phyloP scores from a whole-genome alignment of 2,888 invertebrate genomes.

The Pediacus dermestoides region DNA sequence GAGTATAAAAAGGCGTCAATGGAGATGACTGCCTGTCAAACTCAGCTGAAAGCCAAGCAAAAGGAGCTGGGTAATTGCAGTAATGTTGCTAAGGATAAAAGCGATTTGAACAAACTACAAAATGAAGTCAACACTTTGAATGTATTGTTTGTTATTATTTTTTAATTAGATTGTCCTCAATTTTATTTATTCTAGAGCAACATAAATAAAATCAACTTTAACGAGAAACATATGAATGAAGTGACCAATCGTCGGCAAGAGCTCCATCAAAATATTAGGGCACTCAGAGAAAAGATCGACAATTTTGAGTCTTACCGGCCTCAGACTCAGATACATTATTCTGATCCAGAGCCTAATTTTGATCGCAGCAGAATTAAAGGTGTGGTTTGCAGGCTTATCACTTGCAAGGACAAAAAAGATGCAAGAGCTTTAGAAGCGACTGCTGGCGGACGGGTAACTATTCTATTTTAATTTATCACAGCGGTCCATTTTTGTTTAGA shows the following conservation, averaged over 20 bases:
- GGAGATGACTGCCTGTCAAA: conserved; percentile 64
- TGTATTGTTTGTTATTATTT: too few relatives aligned
- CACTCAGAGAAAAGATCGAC: conserved; percentile 56
- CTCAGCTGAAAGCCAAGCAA: conserved; percentile 62
- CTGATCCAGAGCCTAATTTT: conserved; percentile 74
- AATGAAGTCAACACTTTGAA: conserved; percentile 56
- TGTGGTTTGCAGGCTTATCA: conserved; percentile 74
- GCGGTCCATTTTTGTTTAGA: too few relatives aligned
- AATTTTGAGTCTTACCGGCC: conserved; percentile 57
- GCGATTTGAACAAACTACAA: conserved; percentile 56
- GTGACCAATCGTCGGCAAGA: conserved; percentile 53
- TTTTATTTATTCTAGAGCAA: conserved; percentile 39
- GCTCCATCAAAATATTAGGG: conserved; percentile 56
- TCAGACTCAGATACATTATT: conserved; percentile 66
- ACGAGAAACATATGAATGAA: conserved; percentile 58
- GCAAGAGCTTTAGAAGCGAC: conserved; percentile 83
- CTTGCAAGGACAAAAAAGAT: conserved; percentile 66
- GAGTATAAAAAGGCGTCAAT: conserved; percentile 74
- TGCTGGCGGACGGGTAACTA: conserved; percentile 81
- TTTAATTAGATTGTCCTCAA: conserved; percentile 12
- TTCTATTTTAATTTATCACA: too few relatives aligned
- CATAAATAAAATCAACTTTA: conserved; percentile 56
- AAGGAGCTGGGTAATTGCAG: conserved; percentile 65
- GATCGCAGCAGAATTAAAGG: conserved; percentile 67
- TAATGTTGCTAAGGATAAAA: conserved; percentile 65